phyloP scores from a whole-genome alignment of 2,113 vertebrate species.

The Aythya baeri region DNA sequence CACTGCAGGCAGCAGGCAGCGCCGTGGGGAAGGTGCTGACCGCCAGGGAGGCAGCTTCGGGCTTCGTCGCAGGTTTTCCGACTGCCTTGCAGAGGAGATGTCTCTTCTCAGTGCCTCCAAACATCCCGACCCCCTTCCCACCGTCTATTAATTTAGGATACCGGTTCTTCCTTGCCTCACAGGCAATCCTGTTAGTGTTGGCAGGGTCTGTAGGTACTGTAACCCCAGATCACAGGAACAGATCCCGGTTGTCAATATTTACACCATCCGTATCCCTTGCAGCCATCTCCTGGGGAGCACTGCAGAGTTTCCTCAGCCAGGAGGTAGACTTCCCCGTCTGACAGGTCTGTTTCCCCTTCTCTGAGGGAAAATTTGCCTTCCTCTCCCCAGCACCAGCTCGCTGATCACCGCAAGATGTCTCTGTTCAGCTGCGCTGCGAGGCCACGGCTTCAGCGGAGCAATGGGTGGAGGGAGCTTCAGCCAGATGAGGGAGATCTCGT shows the following conservation, averaged over 20 bases:
- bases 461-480: not conserved
- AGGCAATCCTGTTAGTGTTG: not conserved
- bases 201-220: not conserved
- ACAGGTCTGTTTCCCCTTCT: not conserved
- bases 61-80: not conserved
- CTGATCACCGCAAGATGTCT: conserved; percentile 28
- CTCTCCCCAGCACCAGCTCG: not conserved
- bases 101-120: not conserved
- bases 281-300: not conserved
- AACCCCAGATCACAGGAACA: not conserved
- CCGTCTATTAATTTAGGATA: fast-evolving
- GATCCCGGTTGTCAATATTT: not conserved
- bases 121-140: not conserved
- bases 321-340: not conserved
- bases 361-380: not conserved
- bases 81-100: not conserved
- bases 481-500: not conserved
- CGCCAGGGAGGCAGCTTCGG: not conserved
- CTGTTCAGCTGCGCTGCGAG: not conserved
- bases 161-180: not conserved
- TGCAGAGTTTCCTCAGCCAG: not conserved
- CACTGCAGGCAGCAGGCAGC: not conserved
- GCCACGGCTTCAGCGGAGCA: not conserved
- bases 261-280: not conserved
- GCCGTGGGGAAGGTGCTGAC: not conserved